Evolutionary conservation across 2,797 vertebrate species (phyloP).

Genomic region (Sparidentex hasta): DNA sequence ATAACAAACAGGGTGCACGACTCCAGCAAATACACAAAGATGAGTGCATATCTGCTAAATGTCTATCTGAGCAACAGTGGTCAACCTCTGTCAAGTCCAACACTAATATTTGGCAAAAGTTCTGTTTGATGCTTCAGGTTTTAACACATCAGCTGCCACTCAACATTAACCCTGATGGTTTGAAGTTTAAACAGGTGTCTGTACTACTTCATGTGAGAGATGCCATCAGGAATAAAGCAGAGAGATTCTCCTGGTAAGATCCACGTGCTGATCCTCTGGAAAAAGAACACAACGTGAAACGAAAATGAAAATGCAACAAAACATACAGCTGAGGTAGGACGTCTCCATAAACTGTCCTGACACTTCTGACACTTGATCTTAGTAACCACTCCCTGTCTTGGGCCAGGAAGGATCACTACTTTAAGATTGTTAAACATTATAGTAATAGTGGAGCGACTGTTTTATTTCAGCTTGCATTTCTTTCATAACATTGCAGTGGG

Average conservation of each 20-base stretch:
- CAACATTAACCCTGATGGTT: not conserved
- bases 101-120: not conserved
- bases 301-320: not conserved
- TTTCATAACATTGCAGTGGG: too few species aligned
- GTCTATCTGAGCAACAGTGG: not conserved
- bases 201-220: too few species aligned
- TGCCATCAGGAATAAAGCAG: constrained; percentile 36
- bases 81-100: not conserved
- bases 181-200: not conserved
- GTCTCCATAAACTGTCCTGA: too few species aligned
- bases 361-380: too few species aligned
- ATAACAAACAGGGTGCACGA: not conserved
- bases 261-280: constrained; percentile 79
- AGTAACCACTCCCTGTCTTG: too few species aligned
- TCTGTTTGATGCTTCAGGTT: not conserved
- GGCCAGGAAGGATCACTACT: too few species aligned
- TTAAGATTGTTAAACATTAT: too few species aligned
- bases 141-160: not conserved
- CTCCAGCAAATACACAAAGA: not conserved
- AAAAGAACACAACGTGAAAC: not conserved
- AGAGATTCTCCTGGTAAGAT: constrained; percentile 66
- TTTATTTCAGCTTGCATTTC: too few species aligned
- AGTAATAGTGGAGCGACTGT: too few species aligned
- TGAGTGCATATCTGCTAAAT: not conserved
- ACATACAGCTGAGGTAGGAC: too few species aligned